Conservation (phyloP, 2,113 vertebrate species). For the Hiodon tergisus region DNA sequence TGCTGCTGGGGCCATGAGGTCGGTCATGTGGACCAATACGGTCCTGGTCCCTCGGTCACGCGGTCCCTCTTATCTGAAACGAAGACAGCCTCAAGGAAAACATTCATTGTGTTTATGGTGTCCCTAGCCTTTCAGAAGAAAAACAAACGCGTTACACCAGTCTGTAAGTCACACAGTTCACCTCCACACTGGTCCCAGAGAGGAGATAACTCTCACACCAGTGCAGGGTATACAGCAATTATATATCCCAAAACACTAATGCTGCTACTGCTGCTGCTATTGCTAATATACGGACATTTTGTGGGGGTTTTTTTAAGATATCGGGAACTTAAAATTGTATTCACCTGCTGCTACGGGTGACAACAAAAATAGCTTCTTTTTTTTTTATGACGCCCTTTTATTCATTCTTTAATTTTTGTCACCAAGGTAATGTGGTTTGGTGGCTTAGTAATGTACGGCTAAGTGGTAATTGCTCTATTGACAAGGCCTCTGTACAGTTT, state of each 20-base stretch:
- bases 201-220: too few relatives aligned
- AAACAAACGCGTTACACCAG: too few relatives aligned
- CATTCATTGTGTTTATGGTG: slow-evolving; percentile 20
- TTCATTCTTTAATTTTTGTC: slow-evolving; percentile 71
- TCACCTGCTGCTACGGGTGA: slow-evolving; percentile 8
- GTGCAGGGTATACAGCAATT: too few relatives aligned
- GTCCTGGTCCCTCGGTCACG: background rate
- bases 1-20: slow-evolving; percentile 35
- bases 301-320: slow-evolving; percentile 36
- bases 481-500: slow-evolving; percentile 73
- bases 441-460: slow-evolving; percentile 75
- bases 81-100: slow-evolving; percentile 26
- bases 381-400: slow-evolving; percentile 51
- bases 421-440: slow-evolving; percentile 73
- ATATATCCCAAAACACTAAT: too few relatives aligned
- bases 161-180: too few relatives aligned
- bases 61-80: slow-evolving; percentile 34
- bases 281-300: slow-evolving; percentile 29
- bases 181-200: too few relatives aligned
- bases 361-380: slow-evolving; percentile 37
- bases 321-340: slow-evolving; percentile 1
- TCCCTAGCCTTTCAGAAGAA: background rate
- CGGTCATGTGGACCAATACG: slow-evolving; percentile 29
- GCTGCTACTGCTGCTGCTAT: too few relatives aligned
- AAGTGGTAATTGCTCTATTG: slow-evolving; percentile 87